Evolutionary conservation across 2,888 invertebrate genomes (phyloP).

Genomic region (Alviniconcha strummeri): DNA sequence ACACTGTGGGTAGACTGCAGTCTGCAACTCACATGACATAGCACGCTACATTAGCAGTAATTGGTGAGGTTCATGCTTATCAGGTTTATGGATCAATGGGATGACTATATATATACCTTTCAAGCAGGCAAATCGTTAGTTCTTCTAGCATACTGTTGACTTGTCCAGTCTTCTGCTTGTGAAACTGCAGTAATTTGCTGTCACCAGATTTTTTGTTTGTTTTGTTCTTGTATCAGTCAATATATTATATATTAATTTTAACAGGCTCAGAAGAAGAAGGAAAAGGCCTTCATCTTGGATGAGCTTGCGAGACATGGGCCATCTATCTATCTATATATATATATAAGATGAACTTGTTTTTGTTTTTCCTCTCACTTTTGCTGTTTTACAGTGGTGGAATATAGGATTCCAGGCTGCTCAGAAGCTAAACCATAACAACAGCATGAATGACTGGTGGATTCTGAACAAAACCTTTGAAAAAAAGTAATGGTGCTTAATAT

Average conservation of each 20-base stretch:
- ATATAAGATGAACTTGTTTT: not conserved
- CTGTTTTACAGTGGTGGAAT: too few species aligned
- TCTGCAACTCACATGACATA: too few species aligned
- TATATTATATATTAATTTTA: not conserved
- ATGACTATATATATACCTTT: not conserved
- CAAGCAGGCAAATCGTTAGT: not conserved
- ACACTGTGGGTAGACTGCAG: too few species aligned
- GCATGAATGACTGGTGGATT: not conserved
- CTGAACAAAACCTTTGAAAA: too few species aligned
- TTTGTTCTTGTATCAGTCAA: not conserved
- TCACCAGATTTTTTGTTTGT: not conserved
- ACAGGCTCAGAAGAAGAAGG: not conserved
- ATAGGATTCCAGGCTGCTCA: too few species aligned
- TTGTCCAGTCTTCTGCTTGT: not conserved
- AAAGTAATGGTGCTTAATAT: not conserved
- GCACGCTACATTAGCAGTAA: too few species aligned
- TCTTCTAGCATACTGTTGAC: not conserved
- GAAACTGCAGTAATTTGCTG: not conserved
- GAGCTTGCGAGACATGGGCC: too few species aligned
- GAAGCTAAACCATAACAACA: too few species aligned
- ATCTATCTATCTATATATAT: not conserved
- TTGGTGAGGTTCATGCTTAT: too few species aligned
- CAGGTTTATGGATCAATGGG: too few species aligned
- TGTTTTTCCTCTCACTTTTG: not conserved
- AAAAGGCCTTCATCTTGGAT: not conserved